Percentiles rank a stretch among this genome's conserved stretches.
Conservation (phyloP, 2,888 invertebrate genomes). For the Troides oblongomaculatus region DNA sequence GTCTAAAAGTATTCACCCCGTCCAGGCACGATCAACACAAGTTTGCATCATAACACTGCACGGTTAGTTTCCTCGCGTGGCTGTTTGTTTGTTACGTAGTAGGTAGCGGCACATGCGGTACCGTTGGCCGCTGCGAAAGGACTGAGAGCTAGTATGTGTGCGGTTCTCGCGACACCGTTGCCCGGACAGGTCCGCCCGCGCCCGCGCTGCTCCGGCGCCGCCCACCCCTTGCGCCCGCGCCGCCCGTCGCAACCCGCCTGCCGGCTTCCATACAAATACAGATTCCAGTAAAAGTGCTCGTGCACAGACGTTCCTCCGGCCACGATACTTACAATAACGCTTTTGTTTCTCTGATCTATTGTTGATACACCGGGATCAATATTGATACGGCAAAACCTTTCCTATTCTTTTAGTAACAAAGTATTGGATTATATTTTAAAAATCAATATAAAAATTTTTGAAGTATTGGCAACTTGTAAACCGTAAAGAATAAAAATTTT, state of each 20-base stretch:
- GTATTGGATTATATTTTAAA: neutral
- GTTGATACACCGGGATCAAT: slow-evolving; percentile 21
- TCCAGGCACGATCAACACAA: slow-evolving; percentile 52
- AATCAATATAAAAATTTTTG: neutral
- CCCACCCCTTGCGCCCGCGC: slow-evolving; percentile 53
- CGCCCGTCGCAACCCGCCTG: slow-evolving; percentile 52
- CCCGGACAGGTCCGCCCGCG: slow-evolving; percentile 75
- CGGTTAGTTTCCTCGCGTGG: slow-evolving; percentile 71
- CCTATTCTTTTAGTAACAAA: neutral
- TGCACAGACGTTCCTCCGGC: slow-evolving; percentile 47
- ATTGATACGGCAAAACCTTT: neutral
- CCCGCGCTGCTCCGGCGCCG: slow-evolving; percentile 47
- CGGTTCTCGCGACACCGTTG: slow-evolving; percentile 69
- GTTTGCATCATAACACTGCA: slow-evolving; percentile 75
- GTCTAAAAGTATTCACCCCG: slow-evolving; percentile 63
- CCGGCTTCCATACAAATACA: slow-evolving; percentile 47
- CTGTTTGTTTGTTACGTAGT: slow-evolving; percentile 67
- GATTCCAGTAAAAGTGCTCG: slow-evolving; percentile 76
- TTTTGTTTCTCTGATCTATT: slow-evolving; percentile 39
- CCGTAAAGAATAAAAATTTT: neutral
- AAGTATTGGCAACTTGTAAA: neutral
- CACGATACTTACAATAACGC: slow-evolving; percentile 45
- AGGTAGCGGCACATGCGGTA: slow-evolving; percentile 76
- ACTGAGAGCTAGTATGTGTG: slow-evolving; percentile 71
- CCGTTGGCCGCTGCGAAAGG: slow-evolving; percentile 78